Evolutionary conservation across 2,888 invertebrate genomes (phyloP), one percentile per base, ranked within the genome.

Genomic region (Polydrusus tereticollis): DNA sequence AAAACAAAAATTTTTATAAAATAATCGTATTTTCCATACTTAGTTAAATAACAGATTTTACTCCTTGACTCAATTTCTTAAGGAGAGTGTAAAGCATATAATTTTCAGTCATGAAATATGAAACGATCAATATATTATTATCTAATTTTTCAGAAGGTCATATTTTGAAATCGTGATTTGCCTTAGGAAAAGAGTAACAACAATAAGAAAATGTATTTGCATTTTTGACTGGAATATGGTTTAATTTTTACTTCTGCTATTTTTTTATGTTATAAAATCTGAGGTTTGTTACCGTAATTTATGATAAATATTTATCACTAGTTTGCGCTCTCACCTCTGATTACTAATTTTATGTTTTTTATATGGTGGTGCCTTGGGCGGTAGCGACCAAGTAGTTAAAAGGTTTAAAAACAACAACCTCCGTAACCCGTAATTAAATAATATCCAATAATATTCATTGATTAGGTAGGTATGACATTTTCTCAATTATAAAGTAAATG

Each of bases 71-170:
- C 43, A 29, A 26, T 63, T 62, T 62, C 55, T 43, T 57, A 62
- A 69, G 55, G 23, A 55, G 26, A 36, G 16, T 43, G 52, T n/a
- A 23, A 55, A 65, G 57, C 21, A 29, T 18, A 41, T 50, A 50
- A 62, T 65, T 71, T 59, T 26, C 29, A 66, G 50, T 64, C 64
- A 64, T 64, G 65, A 65, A 50, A 71, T 66, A 65, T 60, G 43
- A 64, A 59, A 52, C 65, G 59, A 50, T 65, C 65, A 59, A 52
- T 58, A 60, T 66, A 41, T 68, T 63, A 72, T 72, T 72, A 72
- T 58, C 72, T 66, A 63, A 67, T 68, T 68, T 72, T 72, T 72
- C 68, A 68, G 72, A 72, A 72, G 72, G 72, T 68, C 68, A 47
- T 52, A 63, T 52, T 58, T 55, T 45, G 20, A 55, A 59, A 45